These are phyloP conservation scores for Hyles euphorbiae DNA, from an alignment of 1,140 invertebrate species.

Conservation along the genomic window DNA sequence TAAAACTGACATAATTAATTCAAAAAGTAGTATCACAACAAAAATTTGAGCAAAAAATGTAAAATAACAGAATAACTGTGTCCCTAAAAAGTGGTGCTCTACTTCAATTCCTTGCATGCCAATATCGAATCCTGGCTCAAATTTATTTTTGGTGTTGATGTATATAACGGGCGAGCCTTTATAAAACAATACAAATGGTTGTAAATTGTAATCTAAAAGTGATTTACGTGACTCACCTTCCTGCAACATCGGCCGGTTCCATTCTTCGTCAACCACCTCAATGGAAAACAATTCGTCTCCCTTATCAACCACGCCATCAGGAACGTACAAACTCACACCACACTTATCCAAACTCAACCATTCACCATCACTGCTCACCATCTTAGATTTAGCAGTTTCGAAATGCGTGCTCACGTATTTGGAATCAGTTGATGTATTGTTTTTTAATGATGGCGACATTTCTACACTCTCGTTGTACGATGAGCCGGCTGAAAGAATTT, in stretches of 20 bases:
- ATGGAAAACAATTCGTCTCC: slow-evolving; percentile 80
- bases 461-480: slow-evolving; percentile 77
- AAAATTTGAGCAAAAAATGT: too few species aligned
- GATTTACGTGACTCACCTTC: slow-evolving; percentile 76
- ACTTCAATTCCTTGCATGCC: too few species aligned
- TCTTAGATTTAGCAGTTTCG: slow-evolving; percentile 58
- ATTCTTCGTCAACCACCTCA: slow-evolving; percentile 82
- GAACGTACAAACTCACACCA: slow-evolving; percentile 81
- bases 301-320: slow-evolving; percentile 81
- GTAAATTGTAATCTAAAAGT: not conserved
- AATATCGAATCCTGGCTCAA: too few species aligned
- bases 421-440: slow-evolving; percentile 79
- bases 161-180: not conserved
- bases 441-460: slow-evolving; percentile 65
- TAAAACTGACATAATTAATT: too few species aligned
- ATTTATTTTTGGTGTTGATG: too few species aligned
- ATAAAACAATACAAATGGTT: not conserved
- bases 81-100: too few species aligned
- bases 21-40: too few species aligned
- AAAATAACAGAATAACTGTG: too few species aligned
- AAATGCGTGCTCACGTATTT: slow-evolving; percentile 54
- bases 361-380: slow-evolving; percentile 75
- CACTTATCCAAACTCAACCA: slow-evolving; percentile 80
- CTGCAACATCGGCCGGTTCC: slow-evolving; percentile 79
- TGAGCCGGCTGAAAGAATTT: slow-evolving; percentile 78